Evolutionary conservation across 2,888 invertebrate species (phyloP), one percentile per base, ranked within the genome.

Genomic region (Agriopis marginaria): DNA sequence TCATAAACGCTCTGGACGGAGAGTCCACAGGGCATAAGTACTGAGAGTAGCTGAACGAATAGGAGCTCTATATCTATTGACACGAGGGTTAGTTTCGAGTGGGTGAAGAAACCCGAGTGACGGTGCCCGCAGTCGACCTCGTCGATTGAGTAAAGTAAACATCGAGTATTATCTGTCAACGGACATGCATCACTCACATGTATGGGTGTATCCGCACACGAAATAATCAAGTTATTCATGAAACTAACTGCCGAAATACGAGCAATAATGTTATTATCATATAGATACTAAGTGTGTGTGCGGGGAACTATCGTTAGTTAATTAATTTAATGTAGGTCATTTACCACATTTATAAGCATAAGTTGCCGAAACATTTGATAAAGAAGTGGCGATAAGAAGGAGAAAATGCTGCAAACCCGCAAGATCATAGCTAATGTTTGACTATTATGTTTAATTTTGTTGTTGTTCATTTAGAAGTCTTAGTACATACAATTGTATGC

Each of bases 101-200:
- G 82, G 75, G 68, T 73, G 71, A 65, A 74, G 75, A 74, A 75
- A 72, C 77, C 77, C 74, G 80, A 80, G 84, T 82, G 82, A 79
- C 78, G 83, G 81, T 83, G 84, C 82, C 68, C 80, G 81, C 81
- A 79, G 82, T 80, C 91, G 91, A 91, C 91, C 89, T 91, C 90
- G 88, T 82, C 90, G 89, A 88, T 90, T 88, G 91, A 89, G 93
- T 93, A 93, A 93, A 92, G 92, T 93, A 93, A 94, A 94, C 93
- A 94, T 88, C 80, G 89, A 91, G 91, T 91, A 93, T 92, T 93
- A 94, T 94, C 93, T 92, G 92, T 91, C 90, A 92, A 92, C 93
- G 92, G 90, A 88, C 92, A 91, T 91, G 88, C 90, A 89, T 84
- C 81, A 84, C 81, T 79, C 82, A 80, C 80, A 81, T 85, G 79